Evolutionary conservation across 2,113 vertebrate species (phyloP).

Genomic region (Saimiri boliviensis): DNA sequence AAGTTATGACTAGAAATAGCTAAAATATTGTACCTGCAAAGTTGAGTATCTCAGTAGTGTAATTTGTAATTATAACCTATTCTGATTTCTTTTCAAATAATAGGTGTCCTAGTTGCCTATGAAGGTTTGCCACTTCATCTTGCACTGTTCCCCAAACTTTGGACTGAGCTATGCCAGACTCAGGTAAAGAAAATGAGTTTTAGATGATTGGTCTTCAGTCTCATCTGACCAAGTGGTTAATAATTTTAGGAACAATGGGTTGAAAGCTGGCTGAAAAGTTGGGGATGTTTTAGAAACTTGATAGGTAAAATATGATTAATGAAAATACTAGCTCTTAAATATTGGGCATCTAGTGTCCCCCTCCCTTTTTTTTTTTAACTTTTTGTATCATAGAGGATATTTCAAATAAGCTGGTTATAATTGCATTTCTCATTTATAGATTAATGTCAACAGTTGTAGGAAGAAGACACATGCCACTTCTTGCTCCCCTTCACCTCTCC

Average conservation of each 20-base stretch:
- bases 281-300: not conserved
- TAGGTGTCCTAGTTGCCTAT: constrained; percentile 98
- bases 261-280: constrained; percentile 31
- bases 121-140: constrained; percentile 98
- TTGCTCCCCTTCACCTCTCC: not conserved
- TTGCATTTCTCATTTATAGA: not conserved
- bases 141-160: constrained; percentile 96
- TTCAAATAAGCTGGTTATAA: constrained; percentile 14
- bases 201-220: constrained; percentile 54
- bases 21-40: constrained; percentile 40
- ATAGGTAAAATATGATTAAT: constrained; percentile 30
- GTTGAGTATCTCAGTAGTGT: constrained; percentile 36
- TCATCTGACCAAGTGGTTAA: constrained; percentile 9
- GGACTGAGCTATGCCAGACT: constrained; percentile 98
- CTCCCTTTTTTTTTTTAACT: not conserved
- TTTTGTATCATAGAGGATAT: not conserved
- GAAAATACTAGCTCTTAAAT: constrained; percentile 23
- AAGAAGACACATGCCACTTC: not conserved
- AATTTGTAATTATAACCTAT: constrained; percentile 52
- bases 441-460: not conserved
- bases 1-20: no score
- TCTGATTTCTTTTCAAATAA: constrained; percentile 73
- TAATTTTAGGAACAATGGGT: constrained; percentile 50
- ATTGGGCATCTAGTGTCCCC: not conserved
- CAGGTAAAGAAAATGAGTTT: constrained; percentile 88